Base-by-base conservation (phyloP, 2,888 invertebrate species). In the Desoria tigrina region DNA sequence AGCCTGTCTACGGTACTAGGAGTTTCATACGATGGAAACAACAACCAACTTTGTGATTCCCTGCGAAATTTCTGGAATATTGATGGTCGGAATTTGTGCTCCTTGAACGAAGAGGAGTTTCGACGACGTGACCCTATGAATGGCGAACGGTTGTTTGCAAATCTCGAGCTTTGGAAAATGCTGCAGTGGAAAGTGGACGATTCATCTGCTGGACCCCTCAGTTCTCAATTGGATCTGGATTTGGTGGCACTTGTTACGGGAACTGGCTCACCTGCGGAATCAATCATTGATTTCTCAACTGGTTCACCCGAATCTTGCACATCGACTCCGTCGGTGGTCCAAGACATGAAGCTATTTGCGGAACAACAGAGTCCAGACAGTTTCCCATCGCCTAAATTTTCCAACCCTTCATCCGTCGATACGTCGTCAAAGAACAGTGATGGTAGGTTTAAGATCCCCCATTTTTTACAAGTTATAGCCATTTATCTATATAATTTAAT, bases 31-130 rank as follows among this genome's bases (percentile, higher is more conserved):
- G 63, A 60, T 42, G 42, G 66, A 37, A 54, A 39, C 28, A 55
- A 58, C n/a, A 61, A n/a, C 42, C 51, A 26, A 23, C 24, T 58
- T 42, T 58, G 58, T 58, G 27, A 6, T 2, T 63, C 60, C 21
- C 65, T 72, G 28, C 86, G 88, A 78, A 91, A 93, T 80, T 89
- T 89, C 57, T 78, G 79, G 82, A 85, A 87, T 72, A 88, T 93
- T 84, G 87, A 90, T 75, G 94, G 94, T 61, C 83, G 86, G 16
- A 86, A 87, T 42, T 82, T 95, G 68, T 86, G 89, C 66, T 84
- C 87, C 57, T 84, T 95, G 63, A 87, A 87, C 54, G 93, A 94
- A 80, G 90, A 91, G 74, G 92, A 94, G 77, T 94, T 95, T 80
- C 86, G 87, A 76, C 87, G 87, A 77, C 86, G 90, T 81, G 87